A percentile compares a stretch with the other conserved stretches of the same genome.
Conservation (phyloP, 2,797 vertebrate species). For the Dallia pectoralis region DNA sequence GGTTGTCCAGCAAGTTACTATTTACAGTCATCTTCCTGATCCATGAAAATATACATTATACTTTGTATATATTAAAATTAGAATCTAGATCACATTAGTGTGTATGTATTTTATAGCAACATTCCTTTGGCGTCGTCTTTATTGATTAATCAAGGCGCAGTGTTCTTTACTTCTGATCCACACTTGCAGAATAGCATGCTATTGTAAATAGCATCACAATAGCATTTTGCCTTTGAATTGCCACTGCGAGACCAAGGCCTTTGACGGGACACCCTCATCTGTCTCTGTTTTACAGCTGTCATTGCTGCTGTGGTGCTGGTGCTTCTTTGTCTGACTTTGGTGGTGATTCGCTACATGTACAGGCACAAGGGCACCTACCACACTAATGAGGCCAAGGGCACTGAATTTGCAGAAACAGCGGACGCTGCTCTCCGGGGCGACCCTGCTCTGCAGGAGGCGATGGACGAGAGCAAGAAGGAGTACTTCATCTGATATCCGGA, state of each 20-base stretch:
- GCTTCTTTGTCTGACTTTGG: constrained; percentile 71
- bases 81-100: too few species aligned
- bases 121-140: too few species aligned
- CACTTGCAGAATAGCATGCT: not conserved
- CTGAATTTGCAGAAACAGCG: constrained; percentile 79
- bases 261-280: constrained; percentile 11
- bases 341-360: constrained; percentile 78
- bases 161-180: not conserved
- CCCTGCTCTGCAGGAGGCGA: constrained; percentile 74
- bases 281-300: constrained; percentile 66
- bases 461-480: constrained; percentile 82
- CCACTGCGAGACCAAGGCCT: constrained; percentile 2
- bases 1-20: too few species aligned
- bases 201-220: not conserved
- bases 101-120: too few species aligned
- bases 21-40: not conserved
- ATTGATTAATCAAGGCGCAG: too few species aligned
- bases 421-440: constrained; percentile 78
- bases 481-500: constrained; percentile 80
- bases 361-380: constrained; percentile 85
- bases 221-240: not conserved
- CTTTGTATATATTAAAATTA: too few species aligned
- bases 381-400: constrained; percentile 87
- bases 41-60: too few species aligned
- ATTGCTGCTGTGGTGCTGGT: constrained; percentile 73